phyloP scores from a whole-genome alignment of 2,113 vertebrate species.

The Dermatemys mawii region DNA sequence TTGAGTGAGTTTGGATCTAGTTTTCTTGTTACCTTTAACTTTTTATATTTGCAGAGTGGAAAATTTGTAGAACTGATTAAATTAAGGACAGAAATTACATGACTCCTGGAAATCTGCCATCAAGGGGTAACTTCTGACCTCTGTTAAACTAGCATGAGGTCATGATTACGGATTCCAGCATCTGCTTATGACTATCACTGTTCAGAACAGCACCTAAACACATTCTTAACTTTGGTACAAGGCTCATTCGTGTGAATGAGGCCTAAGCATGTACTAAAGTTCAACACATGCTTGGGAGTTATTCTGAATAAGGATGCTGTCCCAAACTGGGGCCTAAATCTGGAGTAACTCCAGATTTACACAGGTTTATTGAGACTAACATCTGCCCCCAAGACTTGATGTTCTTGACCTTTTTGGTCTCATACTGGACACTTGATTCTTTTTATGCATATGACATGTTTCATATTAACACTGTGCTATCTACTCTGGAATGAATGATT shows the following conservation, averaged over 20 bases:
- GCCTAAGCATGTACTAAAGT: not conserved
- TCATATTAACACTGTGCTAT: not conserved
- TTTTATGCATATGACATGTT: not conserved
- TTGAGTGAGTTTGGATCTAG: not conserved
- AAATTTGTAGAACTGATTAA: not conserved
- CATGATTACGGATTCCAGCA: not conserved
- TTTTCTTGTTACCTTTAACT: not conserved
- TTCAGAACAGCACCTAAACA: not conserved
- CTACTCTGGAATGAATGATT: constrained; percentile 23
- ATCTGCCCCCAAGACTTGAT: fast-evolving
- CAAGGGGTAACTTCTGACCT: not conserved
- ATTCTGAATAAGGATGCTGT: not conserved
- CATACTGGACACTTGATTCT: not conserved
- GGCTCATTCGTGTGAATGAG: not conserved
- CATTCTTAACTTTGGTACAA: not conserved
- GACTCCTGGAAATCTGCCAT: not conserved
- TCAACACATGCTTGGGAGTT: fast-evolving
- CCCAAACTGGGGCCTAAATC: not conserved
- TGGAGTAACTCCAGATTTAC: not conserved
- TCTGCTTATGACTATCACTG: not conserved
- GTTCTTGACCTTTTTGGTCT: not conserved
- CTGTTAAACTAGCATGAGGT: not conserved
- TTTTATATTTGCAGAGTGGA: not conserved
- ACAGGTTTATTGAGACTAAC: not conserved
- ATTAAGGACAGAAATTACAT: not conserved